Evolutionary conservation across 2,888 invertebrate genomes (phyloP).

Genomic region (Epinotia nisella): DNA sequence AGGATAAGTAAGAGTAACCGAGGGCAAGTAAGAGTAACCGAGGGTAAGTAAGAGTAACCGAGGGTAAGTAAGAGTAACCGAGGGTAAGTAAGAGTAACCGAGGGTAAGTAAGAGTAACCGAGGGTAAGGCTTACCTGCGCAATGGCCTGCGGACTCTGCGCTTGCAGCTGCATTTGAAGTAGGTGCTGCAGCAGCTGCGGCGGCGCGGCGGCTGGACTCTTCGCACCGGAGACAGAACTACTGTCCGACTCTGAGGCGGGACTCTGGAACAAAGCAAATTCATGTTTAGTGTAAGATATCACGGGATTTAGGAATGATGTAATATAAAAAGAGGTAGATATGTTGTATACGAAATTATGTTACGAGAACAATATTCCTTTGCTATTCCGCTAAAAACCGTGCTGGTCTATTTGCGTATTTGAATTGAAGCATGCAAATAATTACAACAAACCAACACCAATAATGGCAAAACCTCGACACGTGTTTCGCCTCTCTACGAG

Average conservation of each 20-base stretch:
- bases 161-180: constrained; percentile 72
- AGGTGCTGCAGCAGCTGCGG: constrained; percentile 73
- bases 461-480: too few species aligned
- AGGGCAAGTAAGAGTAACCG: background rate
- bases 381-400: too few species aligned
- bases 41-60: too few species aligned
- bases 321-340: too few species aligned
- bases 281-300: background rate
- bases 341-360: too few species aligned
- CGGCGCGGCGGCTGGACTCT: constrained; percentile 79
- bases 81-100: background rate
- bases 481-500: too few species aligned
- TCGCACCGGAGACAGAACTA: constrained; percentile 85
- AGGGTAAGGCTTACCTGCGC: constrained; percentile 77
- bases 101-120: background rate
- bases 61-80: background rate
- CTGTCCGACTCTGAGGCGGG: constrained; percentile 80
- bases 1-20: too few species aligned
- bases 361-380: too few species aligned
- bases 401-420: too few species aligned
- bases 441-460: too few species aligned
- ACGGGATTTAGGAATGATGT: too few species aligned
- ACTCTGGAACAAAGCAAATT: constrained; percentile 78
- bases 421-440: too few species aligned
- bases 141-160: constrained; percentile 76